phyloP scores from a whole-genome alignment of 2,797 vertebrate genomes.

The Sebastes diaconus region DNA sequence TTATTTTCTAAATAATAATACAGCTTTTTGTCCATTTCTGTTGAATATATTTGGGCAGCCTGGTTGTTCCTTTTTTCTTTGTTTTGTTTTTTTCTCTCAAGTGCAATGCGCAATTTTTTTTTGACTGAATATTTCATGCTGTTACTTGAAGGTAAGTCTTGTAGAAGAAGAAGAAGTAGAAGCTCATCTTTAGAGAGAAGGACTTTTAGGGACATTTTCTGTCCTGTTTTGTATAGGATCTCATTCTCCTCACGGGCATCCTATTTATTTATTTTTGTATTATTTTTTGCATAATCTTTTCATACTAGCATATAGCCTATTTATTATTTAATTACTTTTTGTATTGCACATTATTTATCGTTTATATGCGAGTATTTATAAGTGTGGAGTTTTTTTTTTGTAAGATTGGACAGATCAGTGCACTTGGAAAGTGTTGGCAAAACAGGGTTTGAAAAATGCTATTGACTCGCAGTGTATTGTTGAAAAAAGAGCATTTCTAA shows the following conservation, averaged over 20 bases:
- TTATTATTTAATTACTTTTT: constrained; percentile 96
- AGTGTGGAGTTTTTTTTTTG: constrained; percentile 86
- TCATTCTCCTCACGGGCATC: constrained; percentile 77
- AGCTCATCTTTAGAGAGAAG: constrained; percentile 80
- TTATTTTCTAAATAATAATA: constrained; percentile 85
- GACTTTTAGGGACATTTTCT: constrained; percentile 69
- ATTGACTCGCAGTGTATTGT: constrained; percentile 85
- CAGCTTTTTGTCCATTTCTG: constrained; percentile 84
- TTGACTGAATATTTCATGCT: constrained; percentile 78
- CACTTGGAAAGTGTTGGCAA: constrained; percentile 79
- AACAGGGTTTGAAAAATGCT: constrained; percentile 80
- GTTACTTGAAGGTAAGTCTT: constrained; percentile 98
- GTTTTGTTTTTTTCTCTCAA: constrained; percentile 67
- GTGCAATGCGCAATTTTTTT: constrained; percentile 84
- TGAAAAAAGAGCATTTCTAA: constrained; percentile 69
- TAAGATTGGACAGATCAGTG: constrained; percentile 88
- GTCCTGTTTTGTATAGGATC: constrained; percentile 74
- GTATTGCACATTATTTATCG: constrained; percentile 99
- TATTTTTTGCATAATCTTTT: constrained; percentile 86
- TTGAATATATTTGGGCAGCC: constrained; percentile 75
- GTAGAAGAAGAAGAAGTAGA: constrained; percentile 86
- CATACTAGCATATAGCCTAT: constrained; percentile 86
- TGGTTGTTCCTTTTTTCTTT: constrained; percentile 63
- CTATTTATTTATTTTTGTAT: constrained; percentile 91
- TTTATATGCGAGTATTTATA: constrained; percentile 96